These are phyloP conservation scores for Parapsyche elsis DNA, from an alignment of 1,140 invertebrate species.

Conservation along the genomic window DNA sequence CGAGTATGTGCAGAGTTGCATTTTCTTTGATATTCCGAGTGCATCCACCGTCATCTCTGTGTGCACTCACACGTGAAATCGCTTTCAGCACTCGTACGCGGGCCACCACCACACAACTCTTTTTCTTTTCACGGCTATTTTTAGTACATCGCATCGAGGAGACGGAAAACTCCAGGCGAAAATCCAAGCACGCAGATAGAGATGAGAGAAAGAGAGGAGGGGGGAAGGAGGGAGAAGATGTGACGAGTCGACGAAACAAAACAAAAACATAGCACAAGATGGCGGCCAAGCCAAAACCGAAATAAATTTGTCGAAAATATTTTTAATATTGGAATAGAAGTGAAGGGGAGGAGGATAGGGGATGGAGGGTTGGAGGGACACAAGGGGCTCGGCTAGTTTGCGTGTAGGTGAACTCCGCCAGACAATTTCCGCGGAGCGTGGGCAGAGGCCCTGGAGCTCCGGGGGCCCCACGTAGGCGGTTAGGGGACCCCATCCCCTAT, in stretches of 20 bases:
- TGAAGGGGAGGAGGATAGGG: not conserved
- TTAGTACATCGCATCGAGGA: no score
- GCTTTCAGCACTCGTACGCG: no score
- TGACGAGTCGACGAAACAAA: not conserved
- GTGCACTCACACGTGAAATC: no score
- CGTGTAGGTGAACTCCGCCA: conserved; percentile 18
- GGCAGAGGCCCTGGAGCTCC: conserved; percentile 18
- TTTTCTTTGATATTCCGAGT: no score
- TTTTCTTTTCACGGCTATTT: no score
- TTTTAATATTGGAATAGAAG: conserved; percentile 32
- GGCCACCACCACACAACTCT: no score
- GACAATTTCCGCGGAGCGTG: conserved; percentile 39
- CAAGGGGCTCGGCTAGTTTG: not conserved
- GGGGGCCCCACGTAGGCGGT: conserved; percentile 16
- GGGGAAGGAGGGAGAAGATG: not conserved
- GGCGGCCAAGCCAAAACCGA: not conserved
- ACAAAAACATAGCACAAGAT: conserved; percentile 1
- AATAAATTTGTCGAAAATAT: conserved; percentile 31
- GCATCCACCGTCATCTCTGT: no score
- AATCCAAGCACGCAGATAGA: no score
- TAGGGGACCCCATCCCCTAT: not conserved
- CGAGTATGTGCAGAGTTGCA: no score
- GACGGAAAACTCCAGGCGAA: no score
- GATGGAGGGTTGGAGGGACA: no score
- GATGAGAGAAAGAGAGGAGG: not conserved